Base-by-base conservation (phyloP, 2,797 vertebrate genomes). In the Enoplosus armatus region DNA sequence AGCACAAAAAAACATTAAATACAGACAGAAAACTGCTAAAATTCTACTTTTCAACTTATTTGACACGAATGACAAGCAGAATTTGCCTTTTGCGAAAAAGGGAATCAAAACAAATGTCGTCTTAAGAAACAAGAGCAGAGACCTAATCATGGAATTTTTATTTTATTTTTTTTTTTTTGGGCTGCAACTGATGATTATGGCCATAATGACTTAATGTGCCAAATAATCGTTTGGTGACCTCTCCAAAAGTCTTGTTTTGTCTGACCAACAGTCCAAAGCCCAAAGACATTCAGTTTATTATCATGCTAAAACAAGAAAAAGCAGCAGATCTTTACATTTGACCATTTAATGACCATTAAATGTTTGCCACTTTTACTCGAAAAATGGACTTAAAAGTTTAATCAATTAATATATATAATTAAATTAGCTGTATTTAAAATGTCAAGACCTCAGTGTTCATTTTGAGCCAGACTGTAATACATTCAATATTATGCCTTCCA, bases 1-100 rank as follows among this genome's bases (percentile, higher is more conserved):
- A 72, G 20, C 29, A 66, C 41, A 53, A 51, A 58, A 53, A 55
- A 35, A 43, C 22, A 35, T 16, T 47, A 20, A 50, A 65, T 24
- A 41, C n/a, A 9, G 33, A 18, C 22, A 61, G 41, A 45, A 56
- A 74, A 48, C 29, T 8, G n/a, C 18, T 27, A 6, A 55, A 80
- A 33, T 59, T 10, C 9, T 6, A 51, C 26, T 33, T 69, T 55
- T 51, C 6, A 55, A 20, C 26, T 47, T n/a, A 15, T 41, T 47
- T 63, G 24, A 53, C 22, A n/a, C 8, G 26, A 53, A 55, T 41
- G 27, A 50, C 51, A 54, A 43, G 45, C 24, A 60, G 18, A 18
- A 3, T 72, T 54, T 31, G 15, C 11, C 31, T 11, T 54, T 61
- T 18, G 45, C 58, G 20, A 55, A 24, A 48, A 67, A 14, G 15